A percentile compares a stretch with the other conserved stretches of the same genome.
phyloP scores from a whole-genome alignment of 2,888 invertebrate species.

The Drosophila borborema region DNA sequence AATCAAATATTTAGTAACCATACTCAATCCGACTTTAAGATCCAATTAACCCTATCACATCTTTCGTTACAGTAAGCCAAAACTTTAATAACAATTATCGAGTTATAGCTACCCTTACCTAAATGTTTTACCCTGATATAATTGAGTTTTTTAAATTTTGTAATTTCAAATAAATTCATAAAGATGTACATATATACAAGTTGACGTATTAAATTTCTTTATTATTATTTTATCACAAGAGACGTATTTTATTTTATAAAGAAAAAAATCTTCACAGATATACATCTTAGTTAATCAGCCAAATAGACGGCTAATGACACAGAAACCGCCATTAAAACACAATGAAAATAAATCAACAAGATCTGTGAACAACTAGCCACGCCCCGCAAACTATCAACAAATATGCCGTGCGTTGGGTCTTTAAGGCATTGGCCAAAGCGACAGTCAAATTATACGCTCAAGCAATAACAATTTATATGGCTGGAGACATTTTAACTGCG shows the following conservation, averaged over 20 bases:
- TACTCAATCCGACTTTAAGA: neutral
- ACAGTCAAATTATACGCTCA: constrained; percentile 54
- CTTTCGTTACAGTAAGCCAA: accelerated
- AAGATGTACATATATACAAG: too few species aligned
- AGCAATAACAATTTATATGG: constrained; percentile 73
- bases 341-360: constrained; percentile 50
- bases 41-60: neutral
- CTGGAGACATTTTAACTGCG: constrained; percentile 48
- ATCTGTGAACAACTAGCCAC: constrained; percentile 34
- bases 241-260: too few species aligned
- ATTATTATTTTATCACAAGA: too few species aligned
- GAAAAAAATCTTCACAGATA: too few species aligned
- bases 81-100: neutral
- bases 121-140: too few species aligned
- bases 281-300: neutral
- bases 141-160: too few species aligned
- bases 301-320: neutral
- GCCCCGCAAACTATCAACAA: constrained; percentile 42
- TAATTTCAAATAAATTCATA: too few species aligned
- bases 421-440: constrained; percentile 47
- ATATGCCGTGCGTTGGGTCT: constrained; percentile 19
- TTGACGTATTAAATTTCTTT: too few species aligned
- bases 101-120: too few species aligned
- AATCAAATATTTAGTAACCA: neutral
- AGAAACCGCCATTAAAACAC: constrained; percentile 15